Percentiles rank a stretch among this genome's conserved stretches.
Evolutionary conservation across 2,888 invertebrate species (phyloP).

Genomic region (Podotricha telesiphe): DNA sequence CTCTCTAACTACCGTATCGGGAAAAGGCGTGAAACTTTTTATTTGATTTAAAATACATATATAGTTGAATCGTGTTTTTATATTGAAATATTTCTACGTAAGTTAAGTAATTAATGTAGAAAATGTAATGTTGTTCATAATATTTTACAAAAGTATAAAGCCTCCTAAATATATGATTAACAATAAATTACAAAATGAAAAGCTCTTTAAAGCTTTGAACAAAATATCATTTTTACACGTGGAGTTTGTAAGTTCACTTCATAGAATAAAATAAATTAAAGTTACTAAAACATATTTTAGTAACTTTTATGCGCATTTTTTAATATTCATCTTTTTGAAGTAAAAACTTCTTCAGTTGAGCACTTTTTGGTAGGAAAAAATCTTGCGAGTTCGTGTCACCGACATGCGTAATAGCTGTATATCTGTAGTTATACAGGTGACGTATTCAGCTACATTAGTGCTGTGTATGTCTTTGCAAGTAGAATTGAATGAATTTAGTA

Average conservation of each 20-base stretch:
- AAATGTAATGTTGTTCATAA: constrained; percentile 18
- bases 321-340: too few species aligned
- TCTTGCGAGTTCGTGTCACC: too few species aligned
- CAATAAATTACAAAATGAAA: neutral
- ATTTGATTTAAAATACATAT: neutral
- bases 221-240: neutral
- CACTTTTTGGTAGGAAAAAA: too few species aligned
- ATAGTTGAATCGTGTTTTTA: neutral
- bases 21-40: neutral
- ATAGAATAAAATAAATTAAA: neutral
- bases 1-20: too few species aligned
- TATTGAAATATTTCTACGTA: neutral
- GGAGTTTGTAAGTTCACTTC: neutral
- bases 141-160: neutral
- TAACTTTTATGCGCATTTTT: too few species aligned
- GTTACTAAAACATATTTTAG: too few species aligned
- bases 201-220: neutral
- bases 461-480: too few species aligned
- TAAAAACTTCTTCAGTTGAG: too few species aligned
- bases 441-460: too few species aligned
- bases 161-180: constrained; percentile 11
- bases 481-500: too few species aligned
- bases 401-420: too few species aligned
- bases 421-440: too few species aligned
- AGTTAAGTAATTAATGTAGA: constrained; percentile 12